Evolutionary conservation across 2,888 invertebrate genomes (phyloP).

Genomic region (Drosophila histrio): DNA sequence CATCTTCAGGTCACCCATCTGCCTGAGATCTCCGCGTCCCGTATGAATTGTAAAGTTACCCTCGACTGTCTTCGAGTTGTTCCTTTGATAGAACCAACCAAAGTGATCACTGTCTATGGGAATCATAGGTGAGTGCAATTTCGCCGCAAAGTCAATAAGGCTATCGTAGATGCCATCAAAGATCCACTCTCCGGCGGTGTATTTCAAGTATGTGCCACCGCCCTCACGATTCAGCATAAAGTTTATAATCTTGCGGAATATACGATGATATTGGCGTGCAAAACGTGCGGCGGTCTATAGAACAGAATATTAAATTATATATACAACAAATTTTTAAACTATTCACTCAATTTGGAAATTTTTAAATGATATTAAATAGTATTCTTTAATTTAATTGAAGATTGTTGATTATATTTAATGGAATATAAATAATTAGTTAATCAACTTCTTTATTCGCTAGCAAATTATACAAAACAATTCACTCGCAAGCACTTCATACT

Average conservation of each 20-base stretch:
- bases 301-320: background rate
- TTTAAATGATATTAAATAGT: background rate
- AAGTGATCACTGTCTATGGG: slow-evolving; percentile 89
- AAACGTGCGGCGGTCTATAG: slow-evolving; percentile 87
- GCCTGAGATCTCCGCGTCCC: slow-evolving; percentile 87
- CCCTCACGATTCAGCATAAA: slow-evolving; percentile 85
- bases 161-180: slow-evolving; percentile 92
- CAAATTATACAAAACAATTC: background rate
- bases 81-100: slow-evolving; percentile 92
- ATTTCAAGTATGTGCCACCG: slow-evolving; percentile 85
- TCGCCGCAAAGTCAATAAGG: slow-evolving; percentile 86
- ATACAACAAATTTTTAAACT: background rate
- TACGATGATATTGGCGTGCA: slow-evolving; percentile 84
- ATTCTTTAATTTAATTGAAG: too few relatives aligned
- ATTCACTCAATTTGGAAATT: background rate
- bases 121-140: slow-evolving; percentile 84
- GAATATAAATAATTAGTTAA: too few relatives aligned
- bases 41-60: slow-evolving; percentile 91
- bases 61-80: slow-evolving; percentile 89
- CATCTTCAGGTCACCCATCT: slow-evolving; percentile 87
- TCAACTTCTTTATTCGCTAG: too few relatives aligned
- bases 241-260: slow-evolving; percentile 85
- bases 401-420: too few relatives aligned
- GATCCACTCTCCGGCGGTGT: slow-evolving; percentile 88
- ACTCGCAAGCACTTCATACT: slow-evolving; percentile 78